phyloP scores from a whole-genome alignment of 1,140 invertebrate species.

The Protaetia brevitarsis region DNA sequence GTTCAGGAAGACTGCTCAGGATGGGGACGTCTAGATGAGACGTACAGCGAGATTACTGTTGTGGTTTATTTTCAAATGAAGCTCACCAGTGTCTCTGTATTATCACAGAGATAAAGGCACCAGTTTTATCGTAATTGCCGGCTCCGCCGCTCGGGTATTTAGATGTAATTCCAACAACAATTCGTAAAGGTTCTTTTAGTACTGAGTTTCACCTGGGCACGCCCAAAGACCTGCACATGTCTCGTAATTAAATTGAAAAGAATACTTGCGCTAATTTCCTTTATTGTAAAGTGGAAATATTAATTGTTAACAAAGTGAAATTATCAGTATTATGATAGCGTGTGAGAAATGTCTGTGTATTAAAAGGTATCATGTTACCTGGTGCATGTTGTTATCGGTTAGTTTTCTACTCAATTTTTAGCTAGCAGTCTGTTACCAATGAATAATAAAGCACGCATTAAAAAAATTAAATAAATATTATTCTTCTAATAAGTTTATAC shows the following conservation, averaged over 20 bases:
- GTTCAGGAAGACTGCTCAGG: background rate
- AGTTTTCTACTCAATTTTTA: too few species aligned
- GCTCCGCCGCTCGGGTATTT: background rate
- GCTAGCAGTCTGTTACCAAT: too few species aligned
- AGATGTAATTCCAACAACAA: slow-evolving; percentile 9
- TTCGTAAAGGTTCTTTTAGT: background rate
- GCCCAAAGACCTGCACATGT: background rate
- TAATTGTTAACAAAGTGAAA: too few species aligned
- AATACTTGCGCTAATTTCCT: too few species aligned
- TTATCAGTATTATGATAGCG: too few species aligned
- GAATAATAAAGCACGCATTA: too few species aligned
- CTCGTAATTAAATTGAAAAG: slow-evolving; percentile 10
- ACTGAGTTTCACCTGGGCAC: background rate
- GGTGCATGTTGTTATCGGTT: too few species aligned
- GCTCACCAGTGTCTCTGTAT: slow-evolving; percentile 2
- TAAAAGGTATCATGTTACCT: too few species aligned
- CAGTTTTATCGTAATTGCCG: slow-evolving; percentile 6
- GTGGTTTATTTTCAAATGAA: slow-evolving; percentile 14
- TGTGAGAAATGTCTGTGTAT: too few species aligned
- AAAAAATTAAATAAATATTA: too few species aligned
- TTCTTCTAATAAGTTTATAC: too few species aligned
- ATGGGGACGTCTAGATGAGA: background rate
- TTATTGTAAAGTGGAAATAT: too few species aligned
- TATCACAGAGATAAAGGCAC: slow-evolving; percentile 2
- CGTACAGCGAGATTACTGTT: slow-evolving; percentile 4